Conservation (phyloP, 2,113 vertebrate genomes). For the Dasypus novemcinctus region DNA sequence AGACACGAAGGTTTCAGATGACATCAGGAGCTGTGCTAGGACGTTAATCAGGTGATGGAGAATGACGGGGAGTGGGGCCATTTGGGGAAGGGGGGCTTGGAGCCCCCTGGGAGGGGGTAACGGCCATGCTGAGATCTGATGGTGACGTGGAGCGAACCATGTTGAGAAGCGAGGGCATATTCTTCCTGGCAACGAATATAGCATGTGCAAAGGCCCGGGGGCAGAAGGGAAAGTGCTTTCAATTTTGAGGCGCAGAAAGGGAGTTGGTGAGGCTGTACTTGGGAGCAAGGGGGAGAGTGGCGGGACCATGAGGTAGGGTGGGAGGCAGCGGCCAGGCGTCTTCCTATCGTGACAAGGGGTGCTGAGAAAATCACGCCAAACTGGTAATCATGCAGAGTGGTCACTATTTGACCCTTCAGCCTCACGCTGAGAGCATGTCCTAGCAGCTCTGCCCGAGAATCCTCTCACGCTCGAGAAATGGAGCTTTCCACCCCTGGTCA, state of each 20-base stretch:
- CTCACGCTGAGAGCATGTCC: background rate
- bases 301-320: background rate
- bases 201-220: background rate
- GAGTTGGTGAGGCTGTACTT: background rate
- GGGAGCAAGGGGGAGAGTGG: background rate
- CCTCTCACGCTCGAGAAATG: background rate
- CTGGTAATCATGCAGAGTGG: background rate
- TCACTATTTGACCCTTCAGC: background rate
- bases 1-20: background rate
- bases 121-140: background rate
- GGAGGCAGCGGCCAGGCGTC: background rate
- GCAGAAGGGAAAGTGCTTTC: background rate
- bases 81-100: background rate
- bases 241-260: background rate
- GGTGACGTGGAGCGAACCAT: background rate
- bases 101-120: background rate
- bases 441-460: background rate
- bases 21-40: background rate
- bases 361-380: background rate
- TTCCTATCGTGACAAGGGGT: background rate
- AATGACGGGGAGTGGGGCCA: background rate
- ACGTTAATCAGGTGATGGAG: background rate
- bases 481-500: background rate
- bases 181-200: background rate
- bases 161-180: background rate